Evolutionary conservation across 2,113 vertebrate species (phyloP).

Genomic region (Podiceps cristatus): DNA sequence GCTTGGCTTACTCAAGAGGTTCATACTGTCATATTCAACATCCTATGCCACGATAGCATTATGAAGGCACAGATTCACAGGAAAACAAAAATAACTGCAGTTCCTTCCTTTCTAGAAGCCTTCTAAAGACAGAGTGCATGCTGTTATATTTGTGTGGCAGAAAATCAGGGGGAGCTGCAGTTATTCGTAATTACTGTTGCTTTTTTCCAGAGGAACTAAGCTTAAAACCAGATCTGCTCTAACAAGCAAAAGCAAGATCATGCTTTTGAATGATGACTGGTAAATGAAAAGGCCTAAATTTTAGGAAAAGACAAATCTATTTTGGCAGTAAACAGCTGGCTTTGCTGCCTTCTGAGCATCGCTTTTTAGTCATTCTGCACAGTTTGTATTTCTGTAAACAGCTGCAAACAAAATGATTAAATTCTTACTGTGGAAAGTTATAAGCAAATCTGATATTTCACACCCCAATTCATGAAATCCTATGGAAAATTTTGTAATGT

Average conservation of each 20-base stretch:
- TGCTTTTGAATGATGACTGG: background rate
- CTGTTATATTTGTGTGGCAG: background rate
- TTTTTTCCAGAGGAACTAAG: slow-evolving; percentile 16
- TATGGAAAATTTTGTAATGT: slow-evolving; percentile 10
- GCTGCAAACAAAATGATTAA: background rate
- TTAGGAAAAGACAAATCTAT: slow-evolving; percentile 18
- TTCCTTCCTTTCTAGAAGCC: background rate
- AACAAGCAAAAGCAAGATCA: slow-evolving; percentile 1
- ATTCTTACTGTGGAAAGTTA: background rate
- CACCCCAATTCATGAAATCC: background rate
- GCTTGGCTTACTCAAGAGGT: background rate
- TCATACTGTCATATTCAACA: background rate
- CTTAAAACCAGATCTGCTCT: slow-evolving; percentile 4
- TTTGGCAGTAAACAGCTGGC: background rate
- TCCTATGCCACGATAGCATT: background rate
- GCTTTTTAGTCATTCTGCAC: background rate
- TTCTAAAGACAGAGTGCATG: background rate
- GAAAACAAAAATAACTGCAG: background rate
- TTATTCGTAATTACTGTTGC: background rate
- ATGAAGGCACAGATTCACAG: background rate
- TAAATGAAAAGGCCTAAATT: slow-evolving; percentile 19
- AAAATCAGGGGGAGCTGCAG: background rate
- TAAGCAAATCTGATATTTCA: background rate
- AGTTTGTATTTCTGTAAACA: background rate
- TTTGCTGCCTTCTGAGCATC: background rate